Evolutionary conservation across 2,888 invertebrate species (phyloP).

Genomic region (Xylota sylvarum): DNA sequence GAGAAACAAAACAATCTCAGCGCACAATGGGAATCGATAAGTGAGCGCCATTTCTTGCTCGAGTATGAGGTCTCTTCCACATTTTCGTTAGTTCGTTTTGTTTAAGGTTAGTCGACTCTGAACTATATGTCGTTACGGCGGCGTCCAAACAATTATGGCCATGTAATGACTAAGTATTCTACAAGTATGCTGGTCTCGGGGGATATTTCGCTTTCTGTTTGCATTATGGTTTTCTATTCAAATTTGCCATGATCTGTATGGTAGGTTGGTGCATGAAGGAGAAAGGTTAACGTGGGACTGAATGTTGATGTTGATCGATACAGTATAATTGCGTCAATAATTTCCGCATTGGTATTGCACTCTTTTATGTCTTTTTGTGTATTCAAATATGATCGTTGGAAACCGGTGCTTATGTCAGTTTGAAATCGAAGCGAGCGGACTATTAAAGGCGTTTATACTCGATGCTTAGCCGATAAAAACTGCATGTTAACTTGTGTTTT

Average conservation of each 20-base stretch:
- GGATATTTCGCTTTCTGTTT: slow-evolving; percentile 61
- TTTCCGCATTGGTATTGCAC: slow-evolving; percentile 64
- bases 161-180: slow-evolving; percentile 74
- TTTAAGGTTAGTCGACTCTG: slow-evolving; percentile 75
- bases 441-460: background rate
- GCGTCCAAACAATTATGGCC: slow-evolving; percentile 73
- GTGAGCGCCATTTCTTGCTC: slow-evolving; percentile 72
- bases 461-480: background rate
- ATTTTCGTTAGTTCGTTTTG: slow-evolving; percentile 63
- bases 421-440: slow-evolving; percentile 4
- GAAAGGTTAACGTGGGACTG: slow-evolving; percentile 74
- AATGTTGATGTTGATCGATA: slow-evolving; percentile 66
- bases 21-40: slow-evolving; percentile 73
- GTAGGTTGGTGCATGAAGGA: slow-evolving; percentile 40
- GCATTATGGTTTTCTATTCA: slow-evolving; percentile 69
- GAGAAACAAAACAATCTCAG: slow-evolving; percentile 58
- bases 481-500: background rate
- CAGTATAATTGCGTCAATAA: slow-evolving; percentile 71
- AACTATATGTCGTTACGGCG: slow-evolving; percentile 75
- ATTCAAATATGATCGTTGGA: slow-evolving; percentile 6
- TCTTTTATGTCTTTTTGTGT: slow-evolving; percentile 21
- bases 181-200: slow-evolving; percentile 53
- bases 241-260: slow-evolving; percentile 65
- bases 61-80: slow-evolving; percentile 66
- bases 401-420: slow-evolving; percentile 42